phyloP scores from a whole-genome alignment of 2,888 invertebrate genomes.

The Caenorhabditis japonica region DNA sequence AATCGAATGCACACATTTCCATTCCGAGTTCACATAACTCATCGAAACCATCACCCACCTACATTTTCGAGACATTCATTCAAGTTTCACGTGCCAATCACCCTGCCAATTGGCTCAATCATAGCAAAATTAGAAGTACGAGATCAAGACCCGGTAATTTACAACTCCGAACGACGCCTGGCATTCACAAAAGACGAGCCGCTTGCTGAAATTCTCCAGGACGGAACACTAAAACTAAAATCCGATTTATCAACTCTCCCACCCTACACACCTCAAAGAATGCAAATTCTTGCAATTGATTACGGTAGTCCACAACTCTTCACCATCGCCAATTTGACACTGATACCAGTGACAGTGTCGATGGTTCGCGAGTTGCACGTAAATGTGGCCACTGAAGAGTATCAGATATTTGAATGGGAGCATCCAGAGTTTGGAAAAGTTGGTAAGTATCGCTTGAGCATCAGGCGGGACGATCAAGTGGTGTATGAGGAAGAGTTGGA shows the following conservation, averaged over 20 bases:
- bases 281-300: slow-evolving; percentile 71
- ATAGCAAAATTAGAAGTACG: slow-evolving; percentile 53
- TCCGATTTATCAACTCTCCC: slow-evolving; percentile 28
- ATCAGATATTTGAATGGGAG: slow-evolving; percentile 77
- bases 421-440: slow-evolving; percentile 70
- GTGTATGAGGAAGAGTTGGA: slow-evolving; percentile 63
- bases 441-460: slow-evolving; percentile 63
- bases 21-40: slow-evolving; percentile 74
- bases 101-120: slow-evolving; percentile 28
- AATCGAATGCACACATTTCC: slow-evolving; percentile 69
- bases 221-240: slow-evolving; percentile 58
- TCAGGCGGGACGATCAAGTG: slow-evolving; percentile 52
- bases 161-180: slow-evolving; percentile 73
- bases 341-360: slow-evolving; percentile 75
- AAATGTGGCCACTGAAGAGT: slow-evolving; percentile 73
- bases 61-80: slow-evolving; percentile 59
- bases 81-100: slow-evolving; percentile 66
- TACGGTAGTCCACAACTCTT: slow-evolving; percentile 76
- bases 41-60: slow-evolving; percentile 73
- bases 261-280: slow-evolving; percentile 58
- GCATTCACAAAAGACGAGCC: slow-evolving; percentile 59
- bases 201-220: slow-evolving; percentile 54
- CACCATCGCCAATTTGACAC: slow-evolving; percentile 69
- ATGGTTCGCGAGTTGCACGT: slow-evolving; percentile 68
- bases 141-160: slow-evolving; percentile 74